Evolutionary conservation across 2,888 invertebrate species (phyloP), one percentile per base, ranked within the genome.

Genomic region (Heteromurus nitidus): DNA sequence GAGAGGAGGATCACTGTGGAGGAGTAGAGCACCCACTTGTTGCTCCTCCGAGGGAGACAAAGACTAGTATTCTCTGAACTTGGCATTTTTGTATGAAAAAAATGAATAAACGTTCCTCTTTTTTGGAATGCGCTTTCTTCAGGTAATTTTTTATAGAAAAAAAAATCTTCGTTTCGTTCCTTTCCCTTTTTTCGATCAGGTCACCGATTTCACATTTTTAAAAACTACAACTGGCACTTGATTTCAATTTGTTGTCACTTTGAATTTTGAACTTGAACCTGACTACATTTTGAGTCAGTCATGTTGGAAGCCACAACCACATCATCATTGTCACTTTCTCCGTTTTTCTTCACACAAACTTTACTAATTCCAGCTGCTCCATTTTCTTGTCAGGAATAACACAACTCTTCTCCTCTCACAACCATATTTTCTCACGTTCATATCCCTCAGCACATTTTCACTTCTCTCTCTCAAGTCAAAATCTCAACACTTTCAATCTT

Each of bases 11-110:
- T 60, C 44, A 82, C 60, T 0, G 82, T 79, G 18, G 82, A 82
- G 62, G 74, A 79, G 44, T 82, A 77, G 9, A 77, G 44, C 31
- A 82, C 28, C 80, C 80, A 82, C 70, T 82, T 82, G 70, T 80
- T 80, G 53, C 70, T 62, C 50, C 18, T 13, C 50, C 3, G 50
- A 18, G 18, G 50, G 50, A 50, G 7, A 50, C 50, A 3, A 11
- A 50, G 13, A n/a, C n/a, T n/a, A n/a, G 50, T n/a, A 13, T 11
- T n/a, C 50, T 13, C 50, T 36, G 47, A n/a, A 55, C 3, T 18
- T n/a, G 67, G 9, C 20, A 44, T 58, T 70, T 58, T 30, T 9
- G 9, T 42, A 18, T 28, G n/a, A n/a, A n/a, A n/a, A n/a, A n/a
- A n/a, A n/a, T n/a, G n/a, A n/a, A n/a, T n/a, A n/a, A n/a, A n/a